These are phyloP conservation scores for Calliopum simillimum DNA, from an alignment of 2,888 invertebrate genomes.

Conservation along the genomic window DNA sequence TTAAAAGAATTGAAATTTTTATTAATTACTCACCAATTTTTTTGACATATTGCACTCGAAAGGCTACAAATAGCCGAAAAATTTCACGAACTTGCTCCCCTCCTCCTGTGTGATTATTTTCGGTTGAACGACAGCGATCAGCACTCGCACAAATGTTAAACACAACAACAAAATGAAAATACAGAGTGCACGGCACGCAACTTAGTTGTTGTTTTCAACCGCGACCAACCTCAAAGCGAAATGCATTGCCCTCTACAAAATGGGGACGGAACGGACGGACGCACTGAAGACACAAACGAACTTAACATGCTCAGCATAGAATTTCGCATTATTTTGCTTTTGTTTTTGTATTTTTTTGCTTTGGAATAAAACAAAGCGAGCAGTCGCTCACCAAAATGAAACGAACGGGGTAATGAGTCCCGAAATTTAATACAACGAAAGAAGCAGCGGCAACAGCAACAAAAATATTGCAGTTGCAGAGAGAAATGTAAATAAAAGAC, in stretches of 20 bases:
- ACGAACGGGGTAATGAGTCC: background rate
- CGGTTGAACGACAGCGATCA: too few species aligned
- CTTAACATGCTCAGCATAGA: background rate
- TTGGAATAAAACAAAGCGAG: background rate
- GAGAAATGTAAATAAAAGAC: too few species aligned
- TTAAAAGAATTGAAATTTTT: too few species aligned
- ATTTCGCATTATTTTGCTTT: too few species aligned
- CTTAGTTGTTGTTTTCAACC: background rate
- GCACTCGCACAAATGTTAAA: background rate
- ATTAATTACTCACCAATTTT: too few species aligned
- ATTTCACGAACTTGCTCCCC: too few species aligned
- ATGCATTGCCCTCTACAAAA: background rate
- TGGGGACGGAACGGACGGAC: background rate
- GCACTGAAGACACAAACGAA: background rate
- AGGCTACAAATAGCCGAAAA: too few species aligned
- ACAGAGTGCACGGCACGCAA: background rate
- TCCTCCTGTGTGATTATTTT: too few species aligned
- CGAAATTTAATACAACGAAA: background rate
- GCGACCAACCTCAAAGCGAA: conserved; percentile 20
- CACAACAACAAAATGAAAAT: background rate
- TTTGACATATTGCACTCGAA: too few species aligned
- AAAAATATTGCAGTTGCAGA: too few species aligned
- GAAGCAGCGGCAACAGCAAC: conserved; percentile 11
- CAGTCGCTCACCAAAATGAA: background rate
- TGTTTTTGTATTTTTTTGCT: too few species aligned